Percentiles rank a stretch among this genome's conserved stretches.
Evolutionary conservation across 2,797 vertebrate species (phyloP).

Genomic region (Acipenser oxyrinchus): DNA sequence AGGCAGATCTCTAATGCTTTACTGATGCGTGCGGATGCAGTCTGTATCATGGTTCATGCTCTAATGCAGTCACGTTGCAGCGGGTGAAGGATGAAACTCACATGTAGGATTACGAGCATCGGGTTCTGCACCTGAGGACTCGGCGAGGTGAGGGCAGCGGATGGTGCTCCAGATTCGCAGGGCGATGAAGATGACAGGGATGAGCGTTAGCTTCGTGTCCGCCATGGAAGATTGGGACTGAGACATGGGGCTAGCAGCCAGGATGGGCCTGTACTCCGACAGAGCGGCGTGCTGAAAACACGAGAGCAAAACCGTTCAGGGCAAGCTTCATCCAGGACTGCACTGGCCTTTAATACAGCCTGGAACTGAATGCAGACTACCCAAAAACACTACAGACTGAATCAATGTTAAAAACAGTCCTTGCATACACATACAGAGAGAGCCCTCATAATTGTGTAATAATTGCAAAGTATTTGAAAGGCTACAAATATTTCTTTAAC

Average conservation of each 20-base stretch:
- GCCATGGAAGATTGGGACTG: constrained; percentile 59
- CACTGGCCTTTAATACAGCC: too few species aligned
- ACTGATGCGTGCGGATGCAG: too few species aligned
- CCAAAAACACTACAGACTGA: too few species aligned
- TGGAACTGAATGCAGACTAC: too few species aligned
- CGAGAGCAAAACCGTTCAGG: not conserved
- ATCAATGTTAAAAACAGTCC: too few species aligned
- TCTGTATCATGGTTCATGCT: too few species aligned
- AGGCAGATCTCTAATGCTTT: too few species aligned
- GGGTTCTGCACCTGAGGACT: constrained; percentile 63
- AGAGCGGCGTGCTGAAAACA: constrained; percentile 70
- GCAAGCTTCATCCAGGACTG: too few species aligned
- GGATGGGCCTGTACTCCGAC: constrained; percentile 85
- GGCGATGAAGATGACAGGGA: constrained; percentile 85
- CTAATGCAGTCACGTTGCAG: fast-evolving
- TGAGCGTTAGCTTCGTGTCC: constrained; percentile 84
- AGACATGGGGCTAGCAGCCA: constrained; percentile 48
- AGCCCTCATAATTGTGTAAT: too few species aligned
- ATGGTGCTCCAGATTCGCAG: constrained; percentile 91
- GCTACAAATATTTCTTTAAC: too few species aligned
- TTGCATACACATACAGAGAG: too few species aligned
- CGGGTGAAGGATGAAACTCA: constrained; percentile 43
- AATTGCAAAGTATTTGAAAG: too few species aligned
- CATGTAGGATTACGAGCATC: constrained; percentile 79
- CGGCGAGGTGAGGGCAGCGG: constrained; percentile 75